Evolutionary conservation across 2,797 vertebrate genomes (phyloP).

Genomic region (Miopithecus talapoin): DNA sequence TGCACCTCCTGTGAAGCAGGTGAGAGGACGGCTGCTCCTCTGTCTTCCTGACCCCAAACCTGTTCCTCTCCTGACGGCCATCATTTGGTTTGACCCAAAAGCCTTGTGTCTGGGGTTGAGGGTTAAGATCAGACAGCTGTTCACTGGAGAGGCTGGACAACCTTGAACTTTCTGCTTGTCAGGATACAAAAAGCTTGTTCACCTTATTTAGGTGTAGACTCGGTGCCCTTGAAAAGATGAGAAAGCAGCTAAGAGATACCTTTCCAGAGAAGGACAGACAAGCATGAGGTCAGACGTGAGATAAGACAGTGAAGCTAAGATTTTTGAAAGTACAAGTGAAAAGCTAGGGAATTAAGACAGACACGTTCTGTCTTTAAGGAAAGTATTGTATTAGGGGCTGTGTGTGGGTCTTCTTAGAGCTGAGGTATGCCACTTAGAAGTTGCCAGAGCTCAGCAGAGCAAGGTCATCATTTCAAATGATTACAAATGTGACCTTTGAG

Average conservation of each 20-base stretch:
- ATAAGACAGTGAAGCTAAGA: not conserved
- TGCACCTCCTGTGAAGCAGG: constrained; percentile 92
- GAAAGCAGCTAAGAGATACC: not conserved
- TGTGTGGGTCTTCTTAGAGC: not conserved
- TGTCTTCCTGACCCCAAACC: not conserved
- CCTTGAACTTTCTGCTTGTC: not conserved
- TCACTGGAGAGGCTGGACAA: not conserved
- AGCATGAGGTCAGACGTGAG: not conserved
- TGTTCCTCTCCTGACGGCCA: not conserved
- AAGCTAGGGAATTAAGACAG: not conserved
- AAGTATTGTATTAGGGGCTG: not conserved
- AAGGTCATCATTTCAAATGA: not conserved
- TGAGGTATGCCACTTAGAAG: not conserved
- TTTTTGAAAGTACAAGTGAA: not conserved
- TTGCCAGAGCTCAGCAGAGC: not conserved
- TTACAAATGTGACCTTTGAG: not conserved
- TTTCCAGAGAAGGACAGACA: not conserved
- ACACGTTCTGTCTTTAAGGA: not conserved
- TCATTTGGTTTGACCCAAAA: not conserved
- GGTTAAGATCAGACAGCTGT: not conserved
- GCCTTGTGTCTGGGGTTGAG: not conserved
- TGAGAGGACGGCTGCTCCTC: constrained; percentile 77
- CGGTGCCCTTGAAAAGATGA: not conserved
- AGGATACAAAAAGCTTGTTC: not conserved
- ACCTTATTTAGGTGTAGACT: not conserved